phyloP scores from a whole-genome alignment of 1,140 invertebrate species.

The Drosophila ogumai region DNA sequence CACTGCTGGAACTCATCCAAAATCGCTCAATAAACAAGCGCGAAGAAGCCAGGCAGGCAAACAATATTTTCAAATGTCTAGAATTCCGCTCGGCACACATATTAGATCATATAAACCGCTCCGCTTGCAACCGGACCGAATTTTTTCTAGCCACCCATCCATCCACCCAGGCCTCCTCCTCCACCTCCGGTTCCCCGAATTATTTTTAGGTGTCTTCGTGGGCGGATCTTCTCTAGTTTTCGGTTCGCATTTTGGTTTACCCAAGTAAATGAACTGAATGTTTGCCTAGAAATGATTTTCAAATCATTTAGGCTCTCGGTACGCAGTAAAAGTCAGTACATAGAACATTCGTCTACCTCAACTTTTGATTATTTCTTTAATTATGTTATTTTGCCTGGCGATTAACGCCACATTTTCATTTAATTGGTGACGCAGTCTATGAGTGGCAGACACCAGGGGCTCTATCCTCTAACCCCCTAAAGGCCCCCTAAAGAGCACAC shows the following conservation, averaged over 20 bases:
- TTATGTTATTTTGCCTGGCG: conserved; percentile 52
- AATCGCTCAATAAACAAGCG: conserved; percentile 47
- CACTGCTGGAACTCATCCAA: conserved; percentile 50
- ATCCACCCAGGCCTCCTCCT: no score
- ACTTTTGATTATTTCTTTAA: conserved; percentile 57
- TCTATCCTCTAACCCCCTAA: not conserved
- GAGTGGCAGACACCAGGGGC: not conserved
- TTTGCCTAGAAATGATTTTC: conserved; percentile 56
- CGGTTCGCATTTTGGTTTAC: conserved; percentile 34
- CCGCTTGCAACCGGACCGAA: conserved; percentile 50
- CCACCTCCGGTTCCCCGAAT: conserved; percentile 21
- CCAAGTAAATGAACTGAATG: conserved; percentile 66
- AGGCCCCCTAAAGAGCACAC: conserved; percentile 6
- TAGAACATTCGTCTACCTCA: conserved; percentile 31
- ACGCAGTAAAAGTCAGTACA: conserved; percentile 18
- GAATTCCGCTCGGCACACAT: conserved; percentile 51
- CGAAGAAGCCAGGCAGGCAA: conserved; percentile 36
- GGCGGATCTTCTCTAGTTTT: conserved; percentile 56
- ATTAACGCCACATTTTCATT: conserved; percentile 79
- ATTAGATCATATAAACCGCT: conserved; percentile 49
- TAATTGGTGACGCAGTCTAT: conserved; percentile 77
- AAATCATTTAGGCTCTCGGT: conserved; percentile 56
- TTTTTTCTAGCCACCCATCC: conserved; percentile 28
- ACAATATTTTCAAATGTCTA: conserved; percentile 52
- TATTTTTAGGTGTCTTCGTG: conserved; percentile 73